Evolutionary conservation across 30 jellyfish, hydroid and myxozoan genomes (phyloP).

Genomic region (Pseudorhiza aurosa): DNA sequence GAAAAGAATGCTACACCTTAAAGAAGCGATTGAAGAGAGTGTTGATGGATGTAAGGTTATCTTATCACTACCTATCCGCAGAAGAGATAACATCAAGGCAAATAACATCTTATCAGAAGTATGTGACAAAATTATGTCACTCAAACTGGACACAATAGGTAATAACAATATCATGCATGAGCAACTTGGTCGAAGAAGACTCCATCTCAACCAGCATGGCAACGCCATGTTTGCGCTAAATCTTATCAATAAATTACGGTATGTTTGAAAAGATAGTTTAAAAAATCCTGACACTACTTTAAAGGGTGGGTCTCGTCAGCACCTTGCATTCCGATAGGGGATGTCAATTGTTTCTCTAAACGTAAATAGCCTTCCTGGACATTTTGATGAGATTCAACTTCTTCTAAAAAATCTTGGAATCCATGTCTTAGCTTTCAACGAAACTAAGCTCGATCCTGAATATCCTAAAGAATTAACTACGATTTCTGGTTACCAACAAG

Average conservation of each 20-base stretch:
- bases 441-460: conserved; percentile 23
- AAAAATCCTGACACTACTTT: neutral
- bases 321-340: neutral
- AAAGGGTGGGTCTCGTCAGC: conserved; percentile 1
- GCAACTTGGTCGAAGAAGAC: conserved; percentile 22
- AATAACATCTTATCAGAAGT: neutral
- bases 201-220: conserved; percentile 17
- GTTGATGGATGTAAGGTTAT: too few relatives aligned
- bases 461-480: conserved; percentile 6
- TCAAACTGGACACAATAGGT: neutral
- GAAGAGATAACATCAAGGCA: too few relatives aligned
- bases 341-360: conserved; percentile 12
- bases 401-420: neutral
- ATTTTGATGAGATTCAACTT: conserved; percentile 3
- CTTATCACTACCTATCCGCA: too few relatives aligned
- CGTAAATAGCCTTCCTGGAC: conserved; percentile 11
- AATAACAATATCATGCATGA: conserved; percentile 2
- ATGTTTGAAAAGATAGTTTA: conserved; percentile 3
- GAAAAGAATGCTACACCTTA: too few relatives aligned
- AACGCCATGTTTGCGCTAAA: neutral
- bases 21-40: too few relatives aligned
- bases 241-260: conserved; percentile 1
- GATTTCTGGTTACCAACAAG: neutral
- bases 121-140: neutral
- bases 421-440: conserved; percentile 4